Base-by-base conservation (phyloP, 1,140 invertebrate genomes). In the Pseudobourletiella spinata region DNA sequence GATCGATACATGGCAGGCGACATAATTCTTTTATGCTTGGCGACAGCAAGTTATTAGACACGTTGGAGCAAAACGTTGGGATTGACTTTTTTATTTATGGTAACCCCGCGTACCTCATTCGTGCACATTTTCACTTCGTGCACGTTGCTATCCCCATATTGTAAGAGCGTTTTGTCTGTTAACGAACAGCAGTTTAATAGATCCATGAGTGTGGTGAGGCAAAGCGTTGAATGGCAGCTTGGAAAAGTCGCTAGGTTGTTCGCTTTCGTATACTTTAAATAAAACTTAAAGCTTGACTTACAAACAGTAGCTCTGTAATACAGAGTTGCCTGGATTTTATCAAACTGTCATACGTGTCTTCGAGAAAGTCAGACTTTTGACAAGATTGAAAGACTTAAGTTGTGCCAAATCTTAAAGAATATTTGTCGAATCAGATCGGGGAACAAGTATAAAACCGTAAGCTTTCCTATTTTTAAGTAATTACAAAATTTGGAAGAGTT, bases 291-390 rank as follows among this genome's bases (percentile, higher is more conserved):
- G 22, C 11, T 59, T 2, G 24, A 20, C 2, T 2, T 59, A 35
- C 56, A 58, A 14, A 57, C 63, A 16, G 26, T 64, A 24, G 50
- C 22, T 24, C 30, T 35, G 14, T 59, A 48, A 11, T 59, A 51
- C 51, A 39, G 44, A 44, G 30, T 58, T 16, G 39, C 30, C 2
- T 25, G 22, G n/a, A 22, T 64, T 3, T 25, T 64, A 2, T 48
- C 57, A 24, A 64, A 64, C 32, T 43, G 46, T 24, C 57, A 59
- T 29, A 48, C 63, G 0, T 64, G 63, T 29, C n/a, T 64, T 29
- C 29, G 32, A 32, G 44, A 29, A 1, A 30, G 25, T 59, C 42
- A 46, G 22, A 48, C 43, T 16, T 29, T 22, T 1, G 43, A 48
- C 20, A 48, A 59, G 22, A 48, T 59, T 50, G 26, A 22, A 6